Conservation (phyloP, 2,113 vertebrate genomes). For the Ophthalmolycus amberensis region DNA sequence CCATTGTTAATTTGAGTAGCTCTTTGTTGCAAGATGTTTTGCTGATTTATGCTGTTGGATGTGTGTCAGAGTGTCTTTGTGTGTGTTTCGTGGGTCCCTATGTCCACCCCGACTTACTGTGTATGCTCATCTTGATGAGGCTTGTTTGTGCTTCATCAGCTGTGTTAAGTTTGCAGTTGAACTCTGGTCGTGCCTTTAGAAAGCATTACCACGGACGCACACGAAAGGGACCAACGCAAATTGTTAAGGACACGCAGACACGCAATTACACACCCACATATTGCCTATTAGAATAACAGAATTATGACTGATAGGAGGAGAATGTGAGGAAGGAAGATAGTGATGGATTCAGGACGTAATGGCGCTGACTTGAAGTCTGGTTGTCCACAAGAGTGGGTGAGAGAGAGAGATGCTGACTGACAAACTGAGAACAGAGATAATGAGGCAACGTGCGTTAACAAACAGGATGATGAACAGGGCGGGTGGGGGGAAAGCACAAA, state of each 20-base stretch:
- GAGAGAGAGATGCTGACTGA: constrained; percentile 26
- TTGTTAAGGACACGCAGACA: constrained; percentile 2
- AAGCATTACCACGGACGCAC: constrained; percentile 41
- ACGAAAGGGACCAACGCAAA: not conserved
- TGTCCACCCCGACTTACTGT: not conserved
- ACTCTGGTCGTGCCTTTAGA: constrained; percentile 56
- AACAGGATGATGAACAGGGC: constrained; percentile 6
- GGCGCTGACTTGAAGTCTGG: constrained; percentile 49
- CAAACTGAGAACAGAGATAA: constrained; percentile 52
- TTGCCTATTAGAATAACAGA: constrained; percentile 6
- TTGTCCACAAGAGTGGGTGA: constrained; percentile 1
- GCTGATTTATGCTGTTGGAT: not conserved
- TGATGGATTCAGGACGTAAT: constrained; percentile 49
- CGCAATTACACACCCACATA: constrained; percentile 2
- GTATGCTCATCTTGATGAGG: not conserved
- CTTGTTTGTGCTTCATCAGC: constrained; percentile 24
- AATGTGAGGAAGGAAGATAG: constrained; percentile 35
- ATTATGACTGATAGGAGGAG: constrained; percentile 55
- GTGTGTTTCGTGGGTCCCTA: not conserved
- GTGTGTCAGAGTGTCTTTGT: not conserved
- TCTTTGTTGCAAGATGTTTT: not conserved
- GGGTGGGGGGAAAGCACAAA: not conserved
- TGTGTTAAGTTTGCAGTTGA: constrained; percentile 41
- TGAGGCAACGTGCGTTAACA: constrained; percentile 58
- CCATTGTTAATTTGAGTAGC: not conserved